These are phyloP conservation scores for Corythornis leucogaster DNA, from an alignment of 2,797 vertebrate species.

Conservation along the genomic window DNA sequence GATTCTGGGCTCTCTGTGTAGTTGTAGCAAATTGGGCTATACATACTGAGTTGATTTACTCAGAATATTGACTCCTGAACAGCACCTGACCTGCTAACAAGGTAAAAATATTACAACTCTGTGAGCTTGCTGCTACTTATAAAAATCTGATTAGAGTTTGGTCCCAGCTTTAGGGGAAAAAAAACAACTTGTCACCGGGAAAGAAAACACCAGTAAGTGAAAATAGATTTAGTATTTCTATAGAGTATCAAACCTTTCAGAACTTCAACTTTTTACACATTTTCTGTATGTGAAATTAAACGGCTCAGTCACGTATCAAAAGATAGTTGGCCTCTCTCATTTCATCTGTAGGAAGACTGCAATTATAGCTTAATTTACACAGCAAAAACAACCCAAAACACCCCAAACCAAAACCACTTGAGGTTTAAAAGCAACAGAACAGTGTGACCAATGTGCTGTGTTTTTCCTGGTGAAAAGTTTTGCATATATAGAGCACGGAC, in stretches of 20 bases:
- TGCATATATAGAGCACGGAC: conserved; percentile 39
- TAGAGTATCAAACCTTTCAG: conserved; percentile 52
- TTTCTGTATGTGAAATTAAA: conserved; percentile 40
- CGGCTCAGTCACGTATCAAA: background rate
- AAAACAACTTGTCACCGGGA: background rate
- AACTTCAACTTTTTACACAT: background rate
- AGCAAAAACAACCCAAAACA: conserved; percentile 43
- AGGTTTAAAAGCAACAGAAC: conserved; percentile 38
- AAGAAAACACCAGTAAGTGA: conserved; percentile 20
- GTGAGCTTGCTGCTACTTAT: background rate
- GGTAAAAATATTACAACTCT: conserved; percentile 12
- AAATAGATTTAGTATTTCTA: conserved; percentile 65
- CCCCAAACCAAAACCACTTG: conserved; percentile 67
- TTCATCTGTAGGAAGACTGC: conserved; percentile 62
- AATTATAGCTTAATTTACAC: conserved; percentile 31
- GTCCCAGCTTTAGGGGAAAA: background rate
- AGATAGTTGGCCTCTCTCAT: conserved; percentile 51
- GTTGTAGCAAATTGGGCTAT: background rate
- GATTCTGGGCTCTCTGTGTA: background rate
- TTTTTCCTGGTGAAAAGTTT: background rate
- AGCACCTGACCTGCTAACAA: background rate
- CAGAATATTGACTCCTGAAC: background rate
- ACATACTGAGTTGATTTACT: background rate
- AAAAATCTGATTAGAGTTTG: conserved; percentile 30
- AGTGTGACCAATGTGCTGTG: background rate